Conservation (phyloP, 2,797 vertebrate species). For the Sarcophilus harrisii region DNA sequence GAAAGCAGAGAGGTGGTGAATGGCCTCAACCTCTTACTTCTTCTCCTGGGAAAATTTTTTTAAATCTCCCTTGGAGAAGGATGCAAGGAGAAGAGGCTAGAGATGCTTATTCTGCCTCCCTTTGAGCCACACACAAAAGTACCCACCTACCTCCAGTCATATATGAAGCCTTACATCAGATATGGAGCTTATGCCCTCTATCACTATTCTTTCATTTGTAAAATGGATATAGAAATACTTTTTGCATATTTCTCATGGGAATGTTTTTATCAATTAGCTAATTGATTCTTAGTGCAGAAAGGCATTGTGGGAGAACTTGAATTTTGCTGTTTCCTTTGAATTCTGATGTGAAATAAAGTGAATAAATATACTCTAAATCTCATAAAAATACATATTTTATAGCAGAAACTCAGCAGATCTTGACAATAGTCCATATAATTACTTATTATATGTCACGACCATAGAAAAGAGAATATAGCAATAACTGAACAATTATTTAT, state of each 20-base stretch:
- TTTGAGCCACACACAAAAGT: background rate
- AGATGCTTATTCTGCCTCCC: background rate
- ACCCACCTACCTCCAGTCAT: background rate
- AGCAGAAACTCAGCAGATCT: conserved; percentile 16
- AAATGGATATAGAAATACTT: conserved; percentile 12
- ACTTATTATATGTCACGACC: conserved; percentile 34
- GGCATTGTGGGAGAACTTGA: conserved; percentile 34
- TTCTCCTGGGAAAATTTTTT: background rate
- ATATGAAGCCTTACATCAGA: background rate
- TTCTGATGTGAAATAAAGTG: conserved; percentile 66
- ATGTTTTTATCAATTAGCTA: conserved; percentile 37
- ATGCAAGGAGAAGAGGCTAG: background rate
- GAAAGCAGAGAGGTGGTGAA: background rate
- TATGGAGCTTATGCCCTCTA: background rate
- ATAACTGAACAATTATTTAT: conserved; percentile 14
- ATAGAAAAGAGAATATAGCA: conserved; percentile 48
- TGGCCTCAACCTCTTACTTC: background rate
- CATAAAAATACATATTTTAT: conserved; percentile 63
- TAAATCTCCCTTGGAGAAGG: background rate
- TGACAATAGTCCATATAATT: conserved; percentile 14
- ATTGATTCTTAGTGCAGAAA: conserved; percentile 35
- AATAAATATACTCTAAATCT: conserved; percentile 65
- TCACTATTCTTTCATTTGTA: background rate
- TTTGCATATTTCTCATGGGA: conserved; percentile 15
- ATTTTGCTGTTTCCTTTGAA: conserved; percentile 47